phyloP scores from a whole-genome alignment of 2,797 vertebrate genomes.

The Liparis tanakae region DNA sequence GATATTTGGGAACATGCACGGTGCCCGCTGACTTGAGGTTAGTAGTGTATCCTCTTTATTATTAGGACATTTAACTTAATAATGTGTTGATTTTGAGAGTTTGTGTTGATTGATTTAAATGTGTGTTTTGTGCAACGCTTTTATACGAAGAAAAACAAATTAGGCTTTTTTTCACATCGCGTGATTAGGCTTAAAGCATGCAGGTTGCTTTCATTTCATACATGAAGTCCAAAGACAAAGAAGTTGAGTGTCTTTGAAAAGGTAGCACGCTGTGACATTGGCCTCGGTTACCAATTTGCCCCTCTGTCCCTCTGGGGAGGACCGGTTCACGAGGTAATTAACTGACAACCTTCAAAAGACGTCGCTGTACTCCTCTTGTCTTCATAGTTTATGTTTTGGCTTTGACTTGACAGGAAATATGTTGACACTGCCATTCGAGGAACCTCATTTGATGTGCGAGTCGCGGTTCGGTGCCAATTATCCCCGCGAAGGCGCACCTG shows the following conservation, averaged over 20 bases:
- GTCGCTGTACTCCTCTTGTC: slow-evolving; percentile 56
- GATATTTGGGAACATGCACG: slow-evolving; percentile 85
- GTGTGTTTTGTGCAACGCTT: background rate
- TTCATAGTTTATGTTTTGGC: slow-evolving; percentile 41
- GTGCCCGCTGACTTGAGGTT: slow-evolving; percentile 87
- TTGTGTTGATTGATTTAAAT: background rate
- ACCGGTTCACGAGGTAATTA: slow-evolving; percentile 59
- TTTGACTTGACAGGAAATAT: slow-evolving; percentile 80
- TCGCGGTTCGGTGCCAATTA: slow-evolving; percentile 93
- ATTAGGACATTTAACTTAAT: background rate
- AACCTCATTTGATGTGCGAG: slow-evolving; percentile 94
- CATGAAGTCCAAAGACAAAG: slow-evolving; percentile 20
- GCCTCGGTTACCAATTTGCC: slow-evolving; percentile 54
- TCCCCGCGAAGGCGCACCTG: slow-evolving; percentile 88
- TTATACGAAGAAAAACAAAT: background rate
- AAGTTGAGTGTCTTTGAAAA: slow-evolving; percentile 53
- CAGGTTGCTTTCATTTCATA: background rate
- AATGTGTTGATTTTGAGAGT: background rate
- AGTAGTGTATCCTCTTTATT: slow-evolving; percentile 18
- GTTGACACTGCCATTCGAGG: slow-evolving; percentile 97
- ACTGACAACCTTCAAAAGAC: slow-evolving; percentile 55
- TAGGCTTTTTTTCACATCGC: background rate
- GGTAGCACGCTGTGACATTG: slow-evolving; percentile 55
- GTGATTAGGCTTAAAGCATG: background rate
- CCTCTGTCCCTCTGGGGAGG: slow-evolving; percentile 53